Percentiles rank a stretch among this genome's conserved stretches.
These are phyloP conservation scores for Syrrhaptes paradoxus DNA, from an alignment of 2,113 vertebrate genomes.

Conservation along the genomic window DNA sequence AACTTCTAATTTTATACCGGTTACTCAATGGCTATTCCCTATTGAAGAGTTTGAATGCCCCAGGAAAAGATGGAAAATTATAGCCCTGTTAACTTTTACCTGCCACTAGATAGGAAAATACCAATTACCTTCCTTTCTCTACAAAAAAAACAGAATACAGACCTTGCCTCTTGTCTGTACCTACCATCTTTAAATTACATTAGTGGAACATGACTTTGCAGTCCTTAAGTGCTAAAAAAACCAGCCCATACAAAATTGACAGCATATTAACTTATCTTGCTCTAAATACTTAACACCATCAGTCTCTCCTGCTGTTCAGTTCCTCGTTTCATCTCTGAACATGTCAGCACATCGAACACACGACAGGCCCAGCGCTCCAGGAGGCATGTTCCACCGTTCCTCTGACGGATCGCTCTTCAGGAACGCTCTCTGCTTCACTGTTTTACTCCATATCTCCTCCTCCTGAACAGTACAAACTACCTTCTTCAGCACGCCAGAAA, in stretches of 20 bases:
- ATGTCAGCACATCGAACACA: background rate
- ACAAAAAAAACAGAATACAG: background rate
- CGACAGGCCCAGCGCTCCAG: accelerated
- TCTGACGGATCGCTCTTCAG: background rate
- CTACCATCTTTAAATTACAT: background rate
- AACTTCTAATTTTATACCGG: background rate
- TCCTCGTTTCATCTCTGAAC: background rate
- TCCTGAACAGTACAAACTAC: background rate
- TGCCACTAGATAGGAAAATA: background rate
- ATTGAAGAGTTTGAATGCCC: background rate
- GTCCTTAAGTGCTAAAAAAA: background rate
- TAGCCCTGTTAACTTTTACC: background rate
- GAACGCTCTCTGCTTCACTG: background rate
- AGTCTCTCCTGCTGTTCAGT: background rate
- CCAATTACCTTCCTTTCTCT: background rate
- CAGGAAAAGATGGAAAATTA: background rate
- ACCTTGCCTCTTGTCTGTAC: background rate
- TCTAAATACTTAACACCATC: background rate
- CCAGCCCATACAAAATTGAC: background rate
- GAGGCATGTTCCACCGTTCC: background rate
- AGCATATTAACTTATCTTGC: background rate
- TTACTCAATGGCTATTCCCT: background rate
- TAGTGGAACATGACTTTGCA: background rate
- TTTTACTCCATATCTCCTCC: background rate
- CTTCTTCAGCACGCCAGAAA: background rate